Percentiles rank a stretch among this genome's conserved stretches.
phyloP scores from a whole-genome alignment of 2,797 vertebrate genomes.

The Malurus splendens region DNA sequence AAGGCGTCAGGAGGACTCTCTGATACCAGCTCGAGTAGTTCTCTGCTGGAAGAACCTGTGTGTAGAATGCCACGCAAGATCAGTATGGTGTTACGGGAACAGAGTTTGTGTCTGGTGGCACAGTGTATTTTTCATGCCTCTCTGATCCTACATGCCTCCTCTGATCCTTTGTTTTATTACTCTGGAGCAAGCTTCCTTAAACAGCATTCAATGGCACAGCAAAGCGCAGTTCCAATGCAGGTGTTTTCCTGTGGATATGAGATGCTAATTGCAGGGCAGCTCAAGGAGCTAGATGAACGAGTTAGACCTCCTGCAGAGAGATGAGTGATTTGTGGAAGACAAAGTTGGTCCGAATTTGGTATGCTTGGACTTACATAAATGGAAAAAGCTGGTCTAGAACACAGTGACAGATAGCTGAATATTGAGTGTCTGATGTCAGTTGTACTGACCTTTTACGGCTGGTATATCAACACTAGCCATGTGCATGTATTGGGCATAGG shows the following conservation, averaged over 20 bases:
- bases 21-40: neutral
- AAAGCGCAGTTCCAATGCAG: neutral
- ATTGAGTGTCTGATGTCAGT: neutral
- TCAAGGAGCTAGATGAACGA: neutral
- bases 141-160: neutral
- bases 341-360: neutral
- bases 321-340: neutral
- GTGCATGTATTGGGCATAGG: neutral
- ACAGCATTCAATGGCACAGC: neutral
- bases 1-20: neutral
- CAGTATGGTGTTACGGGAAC: neutral
- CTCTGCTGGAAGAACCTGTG: neutral
- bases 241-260: neutral
- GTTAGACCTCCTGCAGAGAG: neutral
- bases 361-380: neutral
- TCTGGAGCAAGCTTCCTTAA: neutral
- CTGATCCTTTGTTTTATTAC: neutral
- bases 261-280: constrained; percentile 3
- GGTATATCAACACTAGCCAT: neutral
- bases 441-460: neutral
- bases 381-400: neutral
- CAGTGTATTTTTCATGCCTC: neutral
- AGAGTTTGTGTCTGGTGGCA: neutral
- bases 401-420: neutral
- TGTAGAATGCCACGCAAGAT: neutral